Evolutionary conservation across 2,888 invertebrate species (phyloP), one percentile per base, ranked within the genome.

Genomic region (Eristalis tenax): DNA sequence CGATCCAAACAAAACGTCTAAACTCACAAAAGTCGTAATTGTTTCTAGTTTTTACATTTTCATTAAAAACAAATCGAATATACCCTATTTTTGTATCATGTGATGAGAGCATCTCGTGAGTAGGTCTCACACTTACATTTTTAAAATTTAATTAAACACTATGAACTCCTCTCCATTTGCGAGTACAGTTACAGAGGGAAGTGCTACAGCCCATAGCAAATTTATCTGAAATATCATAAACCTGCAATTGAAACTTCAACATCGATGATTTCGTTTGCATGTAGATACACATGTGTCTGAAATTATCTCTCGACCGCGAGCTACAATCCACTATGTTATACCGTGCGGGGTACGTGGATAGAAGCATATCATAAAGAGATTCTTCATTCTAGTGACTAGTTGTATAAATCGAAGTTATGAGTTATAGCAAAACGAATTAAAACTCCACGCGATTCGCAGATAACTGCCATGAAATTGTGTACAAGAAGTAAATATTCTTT

Each of bases 241-340:
- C 61, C 71, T 26, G 35, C 75, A 69, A 83, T 83, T 83, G 79
- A 79, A 79, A 43, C 43, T 65, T 83, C 64, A 63, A 74, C 64
- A 64, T 65, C 64, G 68, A 71, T 43, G 73, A 56, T 50, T 74
- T 18, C 40, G n/a, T 26, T 22, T 63, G 40, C 18, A 6, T 40
- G 18, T 18, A 70, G 32, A 28, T 35, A 15, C 18, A 70, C 23
- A 26, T 35, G 11, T 40, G 56, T 32, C 23, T 57, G 63, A 6
- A 38, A 11, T 57, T 32, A 64, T 23, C 23, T 22, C 26, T 65
- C 13, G 26, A 59, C 57, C 35, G 22, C 66, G 38, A 26, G 66
- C 38, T 28, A 40, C 26, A 23, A 66, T 35, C 63, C 28, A 57
- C 68, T 70, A 83, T 77, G 61, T 78, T 68, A 59, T 59, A n/a